Base-by-base conservation (phyloP, 2,888 invertebrate species). In the Drepana falcataria region DNA sequence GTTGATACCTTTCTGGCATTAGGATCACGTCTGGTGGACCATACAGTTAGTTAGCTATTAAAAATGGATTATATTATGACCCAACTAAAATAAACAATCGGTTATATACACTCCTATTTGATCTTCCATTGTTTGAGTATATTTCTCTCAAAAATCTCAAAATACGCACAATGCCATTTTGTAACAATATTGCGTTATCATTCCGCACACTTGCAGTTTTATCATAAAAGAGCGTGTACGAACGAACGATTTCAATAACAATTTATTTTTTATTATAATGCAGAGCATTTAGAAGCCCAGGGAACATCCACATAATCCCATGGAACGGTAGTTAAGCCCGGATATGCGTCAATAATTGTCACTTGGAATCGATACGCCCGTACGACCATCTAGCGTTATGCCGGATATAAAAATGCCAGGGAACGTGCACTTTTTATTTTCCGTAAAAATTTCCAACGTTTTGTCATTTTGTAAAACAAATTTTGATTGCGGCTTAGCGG, bases 261-360 rank as follows among this genome's bases (percentile, higher is more conserved):
- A 54, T 60, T 58, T 60, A 56, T 63, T 56, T 51, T 62, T 65
- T 64, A 68, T 65, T 59, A 52, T 61, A 64, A 59, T 60, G 58
- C 63, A 53, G 48, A 59, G 57, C 67, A 60, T 65, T 67, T 61
- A 61, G 63, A 61, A 61, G 57, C 60, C 56, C 59, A 53, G 56
- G 58, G 63, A 66, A 63, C 64, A 66, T 60, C 66, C 55, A 49
- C 64, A 61, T 69, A 60, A 60, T 54, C 57, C 57, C 55, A 66
- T 66, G 66, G 68, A 68, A 47, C 52, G 7, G 51, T 51, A 48
- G 52, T 59, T 63, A 60, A 59, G 63, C 48, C 54, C 58, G 53
- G 55, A 55, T 57, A 60, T 59, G 51, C 54, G 60, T 59, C 66
- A 65, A 66, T 68, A 64, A 73, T 69, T 69, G 66, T 60, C 63